Evolutionary conservation across 2,797 vertebrate genomes (phyloP), one percentile per base, ranked within the genome.

Genomic region (Mormyrus hasselquistii): DNA sequence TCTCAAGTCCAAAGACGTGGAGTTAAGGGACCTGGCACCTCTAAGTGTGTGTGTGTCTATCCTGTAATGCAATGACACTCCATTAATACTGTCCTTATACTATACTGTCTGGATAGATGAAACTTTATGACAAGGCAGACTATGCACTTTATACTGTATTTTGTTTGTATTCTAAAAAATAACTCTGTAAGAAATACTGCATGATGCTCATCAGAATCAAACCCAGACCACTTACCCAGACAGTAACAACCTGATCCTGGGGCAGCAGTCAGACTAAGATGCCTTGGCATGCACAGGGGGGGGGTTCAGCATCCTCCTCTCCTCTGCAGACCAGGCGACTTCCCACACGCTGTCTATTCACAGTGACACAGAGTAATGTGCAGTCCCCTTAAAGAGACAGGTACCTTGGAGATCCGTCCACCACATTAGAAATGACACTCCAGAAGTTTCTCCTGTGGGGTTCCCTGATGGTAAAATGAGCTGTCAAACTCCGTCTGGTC

Each of bases 311-410:
- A 44, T 44, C 29, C 14, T 19, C 53, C 22, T 89, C 69, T 8
- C 49, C 69, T 53, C 38, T 73, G 73, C 22, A 90, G 88, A 82
- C 25, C 62, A 3, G 10, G 25, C 19, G 38, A 76, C 52, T 59
- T 89, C 57, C 55, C 34, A 14, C 87, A 47, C 57, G 34, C 52
- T 38, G 34, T 84, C 88, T 53, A 52, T 34, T 65, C 83, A 89
- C 52, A 87, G 88, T 53, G 89, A 88, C 22, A 53, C 82, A 88
- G 89, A 88, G 86, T 87, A 90, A 91, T 89, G 89, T 86, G 87
- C 89, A 55, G 84, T 87, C 76, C 90, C 87, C 59, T 65, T 89
- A 89, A 88, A 90, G 69, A 85, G 90, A 83, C 88, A 89, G 89
- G 89, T 89, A 90, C 91, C 91, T 91, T 76, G 29, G 29, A 29